Conservation (phyloP, 2,888 invertebrate genomes). For the Archips crataeganus region DNA sequence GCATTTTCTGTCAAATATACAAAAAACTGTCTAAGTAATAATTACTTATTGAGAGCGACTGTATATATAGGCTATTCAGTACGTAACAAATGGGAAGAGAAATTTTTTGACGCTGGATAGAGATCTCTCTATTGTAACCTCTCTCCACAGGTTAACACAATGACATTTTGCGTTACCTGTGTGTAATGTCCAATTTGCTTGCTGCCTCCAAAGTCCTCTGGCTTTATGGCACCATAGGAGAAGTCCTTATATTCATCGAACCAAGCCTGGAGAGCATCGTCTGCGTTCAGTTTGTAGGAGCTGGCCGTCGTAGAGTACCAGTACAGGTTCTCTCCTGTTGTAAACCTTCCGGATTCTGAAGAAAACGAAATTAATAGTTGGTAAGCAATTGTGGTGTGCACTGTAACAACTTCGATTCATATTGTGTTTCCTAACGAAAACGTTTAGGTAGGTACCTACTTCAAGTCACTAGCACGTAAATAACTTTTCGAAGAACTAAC, state of each 20-base stretch:
- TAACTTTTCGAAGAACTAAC: background rate
- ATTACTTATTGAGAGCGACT: no score
- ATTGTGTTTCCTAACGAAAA: no score
- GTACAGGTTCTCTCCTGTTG: constrained; percentile 72
- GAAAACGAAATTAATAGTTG: constrained; percentile 2
- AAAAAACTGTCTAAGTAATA: no score
- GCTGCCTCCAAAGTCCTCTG: constrained; percentile 53
- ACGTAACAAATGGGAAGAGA: no score
- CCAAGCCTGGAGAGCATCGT: constrained; percentile 60
- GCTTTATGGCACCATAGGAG: constrained; percentile 54
- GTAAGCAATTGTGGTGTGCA: background rate
- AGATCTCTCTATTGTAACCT: no score
- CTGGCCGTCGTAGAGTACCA: constrained; percentile 56
- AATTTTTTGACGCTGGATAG: no score
- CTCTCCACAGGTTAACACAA: no score
- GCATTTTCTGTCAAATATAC: no score
- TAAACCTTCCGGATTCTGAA: constrained; percentile 67
- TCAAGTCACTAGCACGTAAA: no score
- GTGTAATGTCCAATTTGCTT: constrained; percentile 73
- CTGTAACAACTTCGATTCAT: no score
- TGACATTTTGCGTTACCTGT: constrained; percentile 59
- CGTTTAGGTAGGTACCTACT: no score
- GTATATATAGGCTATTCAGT: no score
- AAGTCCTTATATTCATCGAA: constrained; percentile 68
- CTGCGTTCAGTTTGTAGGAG: constrained; percentile 53